Conservation (phyloP, 1,140 invertebrate genomes). For the Lasioglossum albipes region DNA sequence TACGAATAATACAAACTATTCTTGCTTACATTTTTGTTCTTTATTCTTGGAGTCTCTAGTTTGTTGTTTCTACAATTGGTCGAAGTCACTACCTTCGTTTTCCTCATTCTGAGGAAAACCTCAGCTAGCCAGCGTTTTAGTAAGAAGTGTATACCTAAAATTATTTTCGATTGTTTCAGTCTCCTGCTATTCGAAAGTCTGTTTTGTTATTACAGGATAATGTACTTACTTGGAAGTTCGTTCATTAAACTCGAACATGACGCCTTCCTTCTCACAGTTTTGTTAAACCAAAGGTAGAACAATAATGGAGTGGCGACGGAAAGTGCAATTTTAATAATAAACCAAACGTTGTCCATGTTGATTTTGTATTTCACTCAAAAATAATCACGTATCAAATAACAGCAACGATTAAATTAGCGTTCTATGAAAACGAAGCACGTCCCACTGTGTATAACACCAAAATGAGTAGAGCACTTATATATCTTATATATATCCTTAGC, state of each 20-base stretch:
- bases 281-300: conserved; percentile 30
- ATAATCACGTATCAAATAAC: neutral
- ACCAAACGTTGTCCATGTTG: conserved; percentile 24
- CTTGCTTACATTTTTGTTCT: conserved; percentile 41
- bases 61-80: neutral
- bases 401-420: neutral
- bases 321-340: conserved; percentile 17
- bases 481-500: no score
- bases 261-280: neutral
- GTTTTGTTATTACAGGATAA: neutral
- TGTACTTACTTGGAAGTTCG: conserved; percentile 19
- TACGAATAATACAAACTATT: neutral
- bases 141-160: conserved; percentile 28
- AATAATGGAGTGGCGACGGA: conserved; percentile 9
- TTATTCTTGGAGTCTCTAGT: conserved; percentile 12
- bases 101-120: conserved; percentile 6
- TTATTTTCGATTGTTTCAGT: neutral
- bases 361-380: neutral
- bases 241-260: neutral
- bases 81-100: neutral
- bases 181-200: neutral
- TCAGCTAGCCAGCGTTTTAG: conserved; percentile 49
- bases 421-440: no score
- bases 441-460: neutral
- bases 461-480: no score